Evolutionary conservation across 2,888 invertebrate species (phyloP), one percentile per base, ranked within the genome.

Genomic region (Oeneis ivallda): DNA sequence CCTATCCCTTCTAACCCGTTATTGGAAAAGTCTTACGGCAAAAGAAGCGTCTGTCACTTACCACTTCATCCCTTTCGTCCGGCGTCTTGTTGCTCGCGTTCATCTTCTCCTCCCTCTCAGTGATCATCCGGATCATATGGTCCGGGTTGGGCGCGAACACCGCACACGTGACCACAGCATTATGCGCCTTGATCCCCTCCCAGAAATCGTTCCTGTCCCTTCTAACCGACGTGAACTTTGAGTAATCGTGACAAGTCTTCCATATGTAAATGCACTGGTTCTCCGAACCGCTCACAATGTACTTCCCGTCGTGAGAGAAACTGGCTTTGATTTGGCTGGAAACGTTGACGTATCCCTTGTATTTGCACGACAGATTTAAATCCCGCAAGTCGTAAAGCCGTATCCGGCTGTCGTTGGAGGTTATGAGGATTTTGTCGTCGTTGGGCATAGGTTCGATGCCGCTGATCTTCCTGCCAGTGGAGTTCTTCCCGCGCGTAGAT

Each of bases 211-310:
- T 99, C 53, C 99, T 92, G 84, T 99, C 99, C 56, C 99, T 93
- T 59, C 99, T 92, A 62, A 95, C 95, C 15, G 98, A 98, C 37
- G 97, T 96, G 79, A 98, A 97, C 89, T 98, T 98, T 1, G 98
- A 96, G 82, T 98, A 98, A 80, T 98, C 98, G 78, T 99, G 98
- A 83, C 97, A 96, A 0, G 99, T 99, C 87, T 98, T 97, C 99
- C 99, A 99, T 64, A 99, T 96, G 82, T 99, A 99, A 74, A 99
- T 97, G 85, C 98, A 98, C 79, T 98, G 96, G 89, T 99, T 99
- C 80, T 99, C 99, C 0, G 98, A 98, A 0, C 99, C 99, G 80
- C 98, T 98, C 0, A 99, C 96, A 56, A 99, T 98, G 83, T 98
- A 99, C 79, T 98, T 98, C 0, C 99, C 99, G 79, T 99, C 98